These are phyloP conservation scores for Microtus ochrogaster DNA, from an alignment of 2,113 vertebrate species.

Conservation along the genomic window DNA sequence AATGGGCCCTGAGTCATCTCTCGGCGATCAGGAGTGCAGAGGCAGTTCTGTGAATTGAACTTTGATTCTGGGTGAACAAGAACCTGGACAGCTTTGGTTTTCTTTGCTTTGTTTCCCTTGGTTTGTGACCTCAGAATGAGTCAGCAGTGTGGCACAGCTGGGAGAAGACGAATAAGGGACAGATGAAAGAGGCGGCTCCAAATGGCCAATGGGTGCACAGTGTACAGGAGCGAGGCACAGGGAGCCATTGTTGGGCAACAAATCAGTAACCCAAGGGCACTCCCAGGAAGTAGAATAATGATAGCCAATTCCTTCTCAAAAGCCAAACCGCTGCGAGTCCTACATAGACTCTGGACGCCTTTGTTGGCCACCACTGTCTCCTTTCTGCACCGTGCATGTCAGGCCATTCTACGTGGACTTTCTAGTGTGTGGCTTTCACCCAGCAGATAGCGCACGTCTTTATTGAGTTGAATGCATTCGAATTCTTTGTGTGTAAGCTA, in stretches of 20 bases:
- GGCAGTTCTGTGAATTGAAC: constrained; percentile 11
- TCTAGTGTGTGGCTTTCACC: not conserved
- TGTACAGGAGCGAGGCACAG: not conserved
- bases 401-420: not conserved
- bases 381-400: not conserved
- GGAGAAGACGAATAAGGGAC: not conserved
- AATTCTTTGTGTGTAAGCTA: not conserved
- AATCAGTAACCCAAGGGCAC: not conserved
- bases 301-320: not conserved
- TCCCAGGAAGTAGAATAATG: not conserved
- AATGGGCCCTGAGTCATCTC: constrained; percentile 25
- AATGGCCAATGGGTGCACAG: not conserved
- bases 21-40: not conserved
- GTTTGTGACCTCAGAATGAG: constrained; percentile 14
- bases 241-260: not conserved
- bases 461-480: not conserved
- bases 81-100: not conserved
- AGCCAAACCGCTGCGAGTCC: not conserved
- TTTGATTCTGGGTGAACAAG: constrained; percentile 32
- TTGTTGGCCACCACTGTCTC: not conserved
- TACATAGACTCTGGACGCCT: not conserved
- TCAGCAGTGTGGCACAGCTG: not conserved
- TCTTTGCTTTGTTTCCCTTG: not conserved
- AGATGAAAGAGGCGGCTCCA: not conserved
- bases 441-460: not conserved